Evolutionary conservation across 2,797 vertebrate species (phyloP).

Genomic region (Anguilla anguilla): DNA sequence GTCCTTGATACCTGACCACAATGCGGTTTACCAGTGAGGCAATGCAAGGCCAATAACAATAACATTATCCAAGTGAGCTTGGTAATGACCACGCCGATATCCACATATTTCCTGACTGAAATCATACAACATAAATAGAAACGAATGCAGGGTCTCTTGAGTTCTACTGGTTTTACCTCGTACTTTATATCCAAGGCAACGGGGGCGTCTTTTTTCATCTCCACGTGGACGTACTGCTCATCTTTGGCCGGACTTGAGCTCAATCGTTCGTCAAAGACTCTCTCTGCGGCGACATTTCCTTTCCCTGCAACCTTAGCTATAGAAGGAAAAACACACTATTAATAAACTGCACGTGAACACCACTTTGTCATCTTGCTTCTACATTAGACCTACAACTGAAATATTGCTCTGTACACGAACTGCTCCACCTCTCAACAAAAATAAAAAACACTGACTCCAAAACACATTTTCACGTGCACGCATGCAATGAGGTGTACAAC

Average conservation of each 20-base stretch:
- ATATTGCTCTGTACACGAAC: too few relatives aligned
- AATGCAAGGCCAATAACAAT: too few relatives aligned
- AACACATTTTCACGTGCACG: not conserved
- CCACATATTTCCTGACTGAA: too few relatives aligned
- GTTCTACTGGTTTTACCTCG: not conserved
- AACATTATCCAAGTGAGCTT: too few relatives aligned
- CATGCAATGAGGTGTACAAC: not conserved
- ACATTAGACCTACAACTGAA: not conserved
- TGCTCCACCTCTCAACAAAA: too few relatives aligned
- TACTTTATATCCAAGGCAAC: not conserved
- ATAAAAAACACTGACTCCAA: not conserved
- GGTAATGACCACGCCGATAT: too few relatives aligned
- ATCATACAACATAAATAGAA: too few relatives aligned
- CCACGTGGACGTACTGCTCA: not conserved
- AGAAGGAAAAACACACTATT: not conserved
- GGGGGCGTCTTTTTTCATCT: not conserved
- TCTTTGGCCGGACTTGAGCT: not conserved
- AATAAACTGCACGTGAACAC: not conserved
- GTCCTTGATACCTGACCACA: too few relatives aligned
- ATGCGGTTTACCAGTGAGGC: too few relatives aligned
- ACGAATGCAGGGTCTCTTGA: too few relatives aligned
- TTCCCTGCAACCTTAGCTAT: not conserved
- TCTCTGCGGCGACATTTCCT: not conserved
- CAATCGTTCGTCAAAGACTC: not conserved
- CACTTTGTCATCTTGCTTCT: not conserved